Conservation (phyloP, 64 coral and sea anemone genomes). For the Stichodactyla helianthus region DNA sequence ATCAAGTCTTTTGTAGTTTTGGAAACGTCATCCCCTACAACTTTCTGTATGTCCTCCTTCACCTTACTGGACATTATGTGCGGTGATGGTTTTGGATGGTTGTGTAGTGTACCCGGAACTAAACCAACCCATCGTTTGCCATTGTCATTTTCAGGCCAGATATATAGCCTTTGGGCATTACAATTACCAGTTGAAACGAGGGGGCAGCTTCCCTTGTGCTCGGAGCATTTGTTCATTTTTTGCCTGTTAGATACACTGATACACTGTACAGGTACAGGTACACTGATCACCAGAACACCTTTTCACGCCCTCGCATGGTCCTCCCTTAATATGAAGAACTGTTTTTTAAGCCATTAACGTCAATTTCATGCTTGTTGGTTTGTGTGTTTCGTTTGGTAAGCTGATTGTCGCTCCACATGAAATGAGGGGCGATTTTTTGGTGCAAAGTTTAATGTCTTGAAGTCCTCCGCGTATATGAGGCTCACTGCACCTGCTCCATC, state of each 20-base stretch:
- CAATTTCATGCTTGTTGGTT: not conserved
- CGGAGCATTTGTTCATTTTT: conserved; percentile 27
- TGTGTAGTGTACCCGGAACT: conserved; percentile 24
- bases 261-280: no score
- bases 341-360: conserved; percentile 5
- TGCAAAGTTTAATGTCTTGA: not conserved
- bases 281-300: not conserved
- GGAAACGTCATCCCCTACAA: not conserved
- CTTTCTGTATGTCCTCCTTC: conserved; percentile 6
- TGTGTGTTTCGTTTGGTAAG: conserved; percentile 17
- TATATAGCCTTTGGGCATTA: conserved; percentile 40
- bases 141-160: conserved; percentile 50
- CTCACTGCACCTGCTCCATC: not conserved
- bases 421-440: conserved; percentile 3
- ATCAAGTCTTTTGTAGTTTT: conserved; percentile 52
- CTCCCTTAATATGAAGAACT: not conserved
- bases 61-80: conserved; percentile 2
- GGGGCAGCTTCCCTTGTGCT: not conserved
- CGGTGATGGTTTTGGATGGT: conserved; percentile 48
- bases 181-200: conserved; percentile 18
- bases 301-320: conserved; percentile 20
- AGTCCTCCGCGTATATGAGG: not conserved
- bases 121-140: conserved; percentile 49
- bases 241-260: conserved; percentile 38
- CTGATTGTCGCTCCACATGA: conserved; percentile 47